Evolutionary conservation across 2,888 invertebrate species (phyloP).

Genomic region (Folsomia manolachei): DNA sequence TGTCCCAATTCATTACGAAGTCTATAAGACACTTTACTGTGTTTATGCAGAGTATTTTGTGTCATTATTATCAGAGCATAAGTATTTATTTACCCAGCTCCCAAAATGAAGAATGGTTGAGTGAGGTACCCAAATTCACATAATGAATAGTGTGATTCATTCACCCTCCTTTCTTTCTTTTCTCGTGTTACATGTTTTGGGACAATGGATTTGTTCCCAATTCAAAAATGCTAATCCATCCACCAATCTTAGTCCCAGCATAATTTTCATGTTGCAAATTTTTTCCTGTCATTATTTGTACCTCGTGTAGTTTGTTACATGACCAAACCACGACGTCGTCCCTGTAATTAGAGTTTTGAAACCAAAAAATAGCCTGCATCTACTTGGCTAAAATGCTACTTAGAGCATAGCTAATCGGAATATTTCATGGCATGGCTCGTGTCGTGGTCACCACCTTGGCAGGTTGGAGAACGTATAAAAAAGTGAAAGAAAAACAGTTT

Average conservation of each 20-base stretch:
- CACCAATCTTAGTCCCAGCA: background rate
- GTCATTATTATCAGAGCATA: background rate
- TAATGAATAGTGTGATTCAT: no score
- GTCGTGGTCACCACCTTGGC: background rate
- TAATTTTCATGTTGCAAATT: background rate
- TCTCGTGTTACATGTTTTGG: no score
- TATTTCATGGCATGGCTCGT: slow-evolving; percentile 18
- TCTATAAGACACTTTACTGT: no score
- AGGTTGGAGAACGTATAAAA: background rate
- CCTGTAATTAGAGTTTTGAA: background rate
- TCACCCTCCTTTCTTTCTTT: background rate
- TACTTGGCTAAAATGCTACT: background rate
- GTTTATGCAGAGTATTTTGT: background rate
- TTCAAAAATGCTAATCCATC: background rate
- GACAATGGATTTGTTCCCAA: background rate
- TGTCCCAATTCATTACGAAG: no score
- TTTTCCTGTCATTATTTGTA: background rate
- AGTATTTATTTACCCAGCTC: background rate
- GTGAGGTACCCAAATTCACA: no score
- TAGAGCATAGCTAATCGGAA: slow-evolving; percentile 12
- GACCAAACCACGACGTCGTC: no score
- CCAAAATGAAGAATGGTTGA: no score
- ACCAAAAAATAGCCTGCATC: background rate
- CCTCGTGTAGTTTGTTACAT: no score
- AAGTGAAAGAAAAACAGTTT: background rate